phyloP scores from a whole-genome alignment of 2,888 invertebrate species.

The Limnephilus rhombicus region DNA sequence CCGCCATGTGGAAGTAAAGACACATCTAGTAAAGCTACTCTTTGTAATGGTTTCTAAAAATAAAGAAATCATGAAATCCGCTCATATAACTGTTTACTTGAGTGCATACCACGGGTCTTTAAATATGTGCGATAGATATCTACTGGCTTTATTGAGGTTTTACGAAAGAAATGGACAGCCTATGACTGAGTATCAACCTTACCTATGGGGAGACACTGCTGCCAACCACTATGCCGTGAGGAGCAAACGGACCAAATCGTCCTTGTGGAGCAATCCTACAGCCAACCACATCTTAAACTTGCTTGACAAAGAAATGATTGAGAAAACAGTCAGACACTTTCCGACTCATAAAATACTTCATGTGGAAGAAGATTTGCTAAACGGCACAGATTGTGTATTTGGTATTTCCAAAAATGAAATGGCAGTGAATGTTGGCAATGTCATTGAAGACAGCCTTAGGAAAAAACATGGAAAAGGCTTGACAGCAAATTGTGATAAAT shows the following conservation, averaged over 20 bases:
- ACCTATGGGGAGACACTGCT: constrained; percentile 90
- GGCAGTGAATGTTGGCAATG: background rate
- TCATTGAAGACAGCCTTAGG: constrained; percentile 35
- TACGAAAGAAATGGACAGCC: constrained; percentile 84
- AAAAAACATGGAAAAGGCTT: constrained; percentile 25
- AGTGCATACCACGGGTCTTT: constrained; percentile 88
- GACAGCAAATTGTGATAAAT: constrained; percentile 22
- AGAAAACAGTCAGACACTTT: constrained; percentile 83
- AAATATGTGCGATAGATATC: constrained; percentile 82
- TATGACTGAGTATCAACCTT: constrained; percentile 85
- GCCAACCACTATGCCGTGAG: constrained; percentile 86
- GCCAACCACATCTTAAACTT: constrained; percentile 85
- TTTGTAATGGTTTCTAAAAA: constrained; percentile 81
- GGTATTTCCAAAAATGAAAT: constrained; percentile 22
- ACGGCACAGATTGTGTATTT: constrained; percentile 34
- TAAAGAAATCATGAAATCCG: constrained; percentile 80
- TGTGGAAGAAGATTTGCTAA: constrained; percentile 69
- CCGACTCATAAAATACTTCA: constrained; percentile 81
- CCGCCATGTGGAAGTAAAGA: constrained; percentile 76
- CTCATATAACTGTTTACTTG: constrained; percentile 86
- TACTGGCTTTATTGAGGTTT: constrained; percentile 82
- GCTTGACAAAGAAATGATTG: constrained; percentile 81
- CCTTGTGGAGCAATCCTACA: constrained; percentile 84
- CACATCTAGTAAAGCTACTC: constrained; percentile 82
- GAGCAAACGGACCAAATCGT: constrained; percentile 75